A percentile compares a stretch with the other conserved stretches of the same genome.
Conservation (phyloP, 2,797 vertebrate species). For the Gymnodraco acuticeps region DNA sequence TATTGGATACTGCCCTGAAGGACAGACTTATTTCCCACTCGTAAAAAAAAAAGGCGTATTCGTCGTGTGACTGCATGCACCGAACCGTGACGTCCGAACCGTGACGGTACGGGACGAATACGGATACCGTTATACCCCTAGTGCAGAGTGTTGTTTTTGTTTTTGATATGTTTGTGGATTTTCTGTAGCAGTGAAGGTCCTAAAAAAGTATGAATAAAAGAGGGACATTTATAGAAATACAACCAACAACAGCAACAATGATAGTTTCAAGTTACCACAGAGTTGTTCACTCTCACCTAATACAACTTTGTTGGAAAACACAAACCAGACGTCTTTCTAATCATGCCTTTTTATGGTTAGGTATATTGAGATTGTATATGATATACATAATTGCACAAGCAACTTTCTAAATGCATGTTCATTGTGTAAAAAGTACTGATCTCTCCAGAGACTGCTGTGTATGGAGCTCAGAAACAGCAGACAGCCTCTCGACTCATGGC, state of each 20-base stretch:
- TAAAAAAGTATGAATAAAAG: background rate
- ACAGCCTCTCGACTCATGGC: slow-evolving; percentile 24
- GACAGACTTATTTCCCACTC: no score
- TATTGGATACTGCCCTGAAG: no score
- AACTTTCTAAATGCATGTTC: background rate
- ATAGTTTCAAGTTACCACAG: background rate
- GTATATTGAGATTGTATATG: no score
- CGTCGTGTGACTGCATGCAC: no score
- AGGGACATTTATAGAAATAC: background rate
- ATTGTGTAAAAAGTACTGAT: background rate
- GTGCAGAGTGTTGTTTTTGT: no score
- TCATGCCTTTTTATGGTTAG: background rate
- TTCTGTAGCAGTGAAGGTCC: background rate
- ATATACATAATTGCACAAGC: background rate
- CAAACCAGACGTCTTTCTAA: background rate
- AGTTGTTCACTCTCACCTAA: background rate
- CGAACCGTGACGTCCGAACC: no score
- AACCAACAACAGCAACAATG: background rate
- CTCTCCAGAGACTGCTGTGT: background rate
- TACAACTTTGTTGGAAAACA: background rate
- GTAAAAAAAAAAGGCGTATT: no score
- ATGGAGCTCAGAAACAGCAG: slow-evolving; percentile 17
- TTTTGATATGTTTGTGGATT: background rate
- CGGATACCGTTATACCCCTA: no score
- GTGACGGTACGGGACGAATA: no score